Evolutionary conservation across 2,888 invertebrate genomes (phyloP).

Genomic region (Notodonta dromedarius): DNA sequence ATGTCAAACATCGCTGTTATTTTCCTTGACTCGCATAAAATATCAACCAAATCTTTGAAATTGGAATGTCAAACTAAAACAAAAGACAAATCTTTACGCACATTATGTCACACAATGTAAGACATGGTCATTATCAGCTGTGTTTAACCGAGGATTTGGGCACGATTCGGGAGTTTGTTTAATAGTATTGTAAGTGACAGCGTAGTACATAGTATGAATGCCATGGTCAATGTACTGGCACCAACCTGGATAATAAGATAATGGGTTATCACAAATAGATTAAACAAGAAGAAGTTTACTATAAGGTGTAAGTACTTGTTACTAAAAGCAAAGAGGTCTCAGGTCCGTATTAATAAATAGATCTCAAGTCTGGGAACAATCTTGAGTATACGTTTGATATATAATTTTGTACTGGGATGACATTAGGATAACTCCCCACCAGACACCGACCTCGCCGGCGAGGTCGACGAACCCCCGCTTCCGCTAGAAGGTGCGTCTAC

Average conservation of each 20-base stretch:
- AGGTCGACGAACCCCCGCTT: too few relatives aligned
- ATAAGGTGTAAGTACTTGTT: too few relatives aligned
- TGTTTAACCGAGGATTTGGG: conserved; percentile 22
- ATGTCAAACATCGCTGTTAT: background rate
- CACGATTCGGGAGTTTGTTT: conserved; percentile 16
- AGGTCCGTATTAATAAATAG: too few relatives aligned
- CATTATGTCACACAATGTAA: conserved; percentile 23
- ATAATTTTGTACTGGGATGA: too few relatives aligned
- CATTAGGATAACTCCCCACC: too few relatives aligned
- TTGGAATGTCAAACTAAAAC: conserved; percentile 9
- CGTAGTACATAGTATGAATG: background rate
- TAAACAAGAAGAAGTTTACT: background rate
- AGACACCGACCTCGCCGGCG: too few relatives aligned
- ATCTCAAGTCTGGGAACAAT: too few relatives aligned
- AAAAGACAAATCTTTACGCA: conserved; percentile 19
- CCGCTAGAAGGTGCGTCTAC: too few relatives aligned
- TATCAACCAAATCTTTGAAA: background rate
- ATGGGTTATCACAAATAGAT: background rate
- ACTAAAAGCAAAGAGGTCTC: too few relatives aligned
- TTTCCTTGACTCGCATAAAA: conserved; percentile 1
- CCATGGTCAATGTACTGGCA: background rate
- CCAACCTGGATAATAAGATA: background rate
- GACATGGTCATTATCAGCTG: conserved; percentile 13
- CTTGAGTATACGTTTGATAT: too few relatives aligned
- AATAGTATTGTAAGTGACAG: conserved; percentile 25